Evolutionary conservation across 2,888 invertebrate genomes (phyloP).

Genomic region (Synanthedon vespiformis): DNA sequence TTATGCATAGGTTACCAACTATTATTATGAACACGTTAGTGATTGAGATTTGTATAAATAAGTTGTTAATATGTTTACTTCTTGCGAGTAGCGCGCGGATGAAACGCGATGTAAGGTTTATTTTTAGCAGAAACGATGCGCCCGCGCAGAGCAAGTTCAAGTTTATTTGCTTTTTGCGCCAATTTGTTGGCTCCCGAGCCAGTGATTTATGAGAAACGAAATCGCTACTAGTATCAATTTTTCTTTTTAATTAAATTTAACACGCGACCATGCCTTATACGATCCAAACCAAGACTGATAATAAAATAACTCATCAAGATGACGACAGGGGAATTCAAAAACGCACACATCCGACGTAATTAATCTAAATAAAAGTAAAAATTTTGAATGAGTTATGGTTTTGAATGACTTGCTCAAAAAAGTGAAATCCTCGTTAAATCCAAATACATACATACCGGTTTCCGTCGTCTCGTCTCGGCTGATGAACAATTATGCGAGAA

Average conservation of each 20-base stretch:
- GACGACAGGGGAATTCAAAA: too few species aligned
- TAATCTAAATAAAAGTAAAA: too few species aligned
- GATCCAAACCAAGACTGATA: too few species aligned
- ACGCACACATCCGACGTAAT: too few species aligned
- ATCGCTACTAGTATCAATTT: neutral
- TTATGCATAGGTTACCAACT: neutral
- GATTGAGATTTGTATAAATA: neutral
- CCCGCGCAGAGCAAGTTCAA: slow-evolving; percentile 37
- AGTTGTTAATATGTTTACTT: slow-evolving; percentile 7
- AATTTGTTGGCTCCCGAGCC: slow-evolving; percentile 15
- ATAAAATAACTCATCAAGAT: too few species aligned
- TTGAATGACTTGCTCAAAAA: slow-evolving; percentile 6
- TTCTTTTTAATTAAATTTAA: neutral
- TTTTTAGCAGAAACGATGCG: slow-evolving; percentile 35
- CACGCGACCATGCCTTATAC: too few species aligned
- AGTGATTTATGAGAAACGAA: neutral
- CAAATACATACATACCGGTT: slow-evolving; percentile 12
- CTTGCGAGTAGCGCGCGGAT: slow-evolving; percentile 9
- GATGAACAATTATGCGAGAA: slow-evolving; percentile 32
- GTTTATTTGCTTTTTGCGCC: slow-evolving; percentile 28
- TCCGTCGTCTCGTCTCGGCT: slow-evolving; percentile 20
- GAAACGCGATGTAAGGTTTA: slow-evolving; percentile 25
- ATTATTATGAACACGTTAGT: neutral
- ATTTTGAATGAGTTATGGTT: too few species aligned
- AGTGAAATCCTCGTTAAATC: slow-evolving; percentile 22